These are phyloP conservation scores for Chaetorhynchus papuensis DNA, from an alignment of 2,113 vertebrate genomes.

Conservation along the genomic window DNA sequence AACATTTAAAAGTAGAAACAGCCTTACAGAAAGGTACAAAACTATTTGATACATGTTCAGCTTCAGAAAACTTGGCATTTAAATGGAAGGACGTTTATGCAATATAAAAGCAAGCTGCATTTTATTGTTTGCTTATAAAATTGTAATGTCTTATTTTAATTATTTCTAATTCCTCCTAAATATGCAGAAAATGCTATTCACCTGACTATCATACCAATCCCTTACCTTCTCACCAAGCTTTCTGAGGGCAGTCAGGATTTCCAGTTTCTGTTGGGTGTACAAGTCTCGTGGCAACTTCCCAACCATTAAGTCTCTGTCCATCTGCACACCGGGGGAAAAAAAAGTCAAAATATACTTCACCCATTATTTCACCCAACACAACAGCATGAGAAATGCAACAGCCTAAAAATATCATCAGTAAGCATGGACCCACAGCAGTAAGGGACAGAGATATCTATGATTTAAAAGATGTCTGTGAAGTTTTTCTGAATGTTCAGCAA, in stretches of 20 bases:
- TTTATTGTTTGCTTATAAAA: neutral
- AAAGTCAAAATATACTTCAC: neutral
- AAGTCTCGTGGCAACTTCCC: constrained; percentile 85
- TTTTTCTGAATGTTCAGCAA: neutral
- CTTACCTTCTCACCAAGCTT: constrained; percentile 97
- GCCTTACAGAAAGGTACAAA: neutral
- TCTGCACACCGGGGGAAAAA: constrained; percentile 64
- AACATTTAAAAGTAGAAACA: neutral
- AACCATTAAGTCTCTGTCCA: constrained; percentile 96
- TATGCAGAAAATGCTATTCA: neutral
- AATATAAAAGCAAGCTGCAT: neutral
- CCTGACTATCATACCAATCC: neutral
- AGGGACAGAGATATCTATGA: neutral
- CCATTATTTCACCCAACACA: neutral
- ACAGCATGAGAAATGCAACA: neutral
- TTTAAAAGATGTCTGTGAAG: neutral
- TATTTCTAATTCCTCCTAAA: neutral
- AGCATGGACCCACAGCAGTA: neutral
- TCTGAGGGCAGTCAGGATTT: constrained; percentile 91
- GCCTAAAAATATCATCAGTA: neutral
- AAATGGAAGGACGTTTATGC: neutral
- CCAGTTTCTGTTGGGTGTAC: constrained; percentile 91
- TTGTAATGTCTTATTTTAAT: neutral
- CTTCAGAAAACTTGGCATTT: neutral
- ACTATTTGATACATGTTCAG: neutral